Evolutionary conservation across 2,113 vertebrate species (phyloP).

Genomic region (Neodontobutis hainanensis): DNA sequence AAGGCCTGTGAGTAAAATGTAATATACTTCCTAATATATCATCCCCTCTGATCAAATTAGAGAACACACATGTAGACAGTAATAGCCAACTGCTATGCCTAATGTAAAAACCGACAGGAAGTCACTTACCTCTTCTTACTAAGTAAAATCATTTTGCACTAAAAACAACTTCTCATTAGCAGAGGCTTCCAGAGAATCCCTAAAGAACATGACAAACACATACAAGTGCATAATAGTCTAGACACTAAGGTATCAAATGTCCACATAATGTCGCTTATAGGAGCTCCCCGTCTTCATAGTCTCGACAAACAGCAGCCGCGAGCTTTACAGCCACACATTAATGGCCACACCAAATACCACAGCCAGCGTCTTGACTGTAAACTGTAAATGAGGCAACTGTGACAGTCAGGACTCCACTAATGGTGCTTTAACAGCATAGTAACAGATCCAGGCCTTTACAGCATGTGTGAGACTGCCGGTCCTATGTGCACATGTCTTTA

Average conservation of each 20-base stretch:
- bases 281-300: conserved; percentile 51
- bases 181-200: conserved; percentile 16
- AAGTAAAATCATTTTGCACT: neutral
- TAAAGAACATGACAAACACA: neutral
- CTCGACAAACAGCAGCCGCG: conserved; percentile 55
- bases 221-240: conserved; percentile 51
- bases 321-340: conserved; percentile 64
- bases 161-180: neutral
- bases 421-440: conserved; percentile 42
- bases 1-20: too few species aligned
- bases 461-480: conserved; percentile 20
- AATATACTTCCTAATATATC: too few species aligned
- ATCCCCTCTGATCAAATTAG: too few species aligned
- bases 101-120: too few species aligned
- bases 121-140: too few species aligned
- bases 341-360: conserved; percentile 61
- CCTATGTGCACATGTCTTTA: conserved; percentile 64
- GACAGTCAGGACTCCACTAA: conserved; percentile 36
- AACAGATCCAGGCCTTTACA: conserved; percentile 30
- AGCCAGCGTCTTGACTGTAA: conserved; percentile 54
- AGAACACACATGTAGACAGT: too few species aligned
- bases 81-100: too few species aligned
- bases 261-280: conserved; percentile 62
- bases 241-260: conserved; percentile 65
- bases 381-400: conserved; percentile 63